Conservation (phyloP, 2,888 invertebrate species). For the Antheraea yamamai region DNA sequence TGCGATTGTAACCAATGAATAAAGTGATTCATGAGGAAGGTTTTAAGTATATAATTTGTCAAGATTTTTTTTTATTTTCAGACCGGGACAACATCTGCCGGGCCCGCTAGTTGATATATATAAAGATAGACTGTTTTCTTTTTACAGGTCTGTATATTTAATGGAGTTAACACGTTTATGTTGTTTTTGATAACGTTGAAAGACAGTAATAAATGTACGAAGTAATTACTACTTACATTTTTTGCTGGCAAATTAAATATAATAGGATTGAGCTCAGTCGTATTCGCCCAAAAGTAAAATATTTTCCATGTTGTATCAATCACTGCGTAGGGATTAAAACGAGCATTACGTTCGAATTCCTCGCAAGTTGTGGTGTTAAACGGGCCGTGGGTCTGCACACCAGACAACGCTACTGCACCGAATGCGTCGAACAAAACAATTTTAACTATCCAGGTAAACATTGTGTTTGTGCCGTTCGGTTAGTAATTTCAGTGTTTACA, state of each 20-base stretch:
- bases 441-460: conserved; percentile 61
- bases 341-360: conserved; percentile 60
- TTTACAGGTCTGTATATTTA: no score
- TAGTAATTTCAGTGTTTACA: conserved; percentile 53
- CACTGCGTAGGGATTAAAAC: conserved; percentile 56
- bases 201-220: conserved; percentile 1
- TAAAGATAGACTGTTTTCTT: no score
- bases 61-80: no score
- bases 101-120: no score
- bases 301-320: conserved; percentile 67
- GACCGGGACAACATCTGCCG: no score
- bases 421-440: conserved; percentile 52
- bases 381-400: conserved; percentile 24
- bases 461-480: conserved; percentile 49
- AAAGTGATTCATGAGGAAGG: no score
- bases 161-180: no score
- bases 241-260: conserved; percentile 56
- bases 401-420: conserved; percentile 31
- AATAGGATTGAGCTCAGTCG: conserved; percentile 57
- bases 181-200: background rate
- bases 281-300: conserved; percentile 67
- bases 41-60: no score
- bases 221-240: conserved; percentile 46
- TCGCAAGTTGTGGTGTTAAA: conserved; percentile 59
- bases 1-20: no score